phyloP scores from a whole-genome alignment of 2,797 vertebrate species.

The Enteromius anoplus region DNA sequence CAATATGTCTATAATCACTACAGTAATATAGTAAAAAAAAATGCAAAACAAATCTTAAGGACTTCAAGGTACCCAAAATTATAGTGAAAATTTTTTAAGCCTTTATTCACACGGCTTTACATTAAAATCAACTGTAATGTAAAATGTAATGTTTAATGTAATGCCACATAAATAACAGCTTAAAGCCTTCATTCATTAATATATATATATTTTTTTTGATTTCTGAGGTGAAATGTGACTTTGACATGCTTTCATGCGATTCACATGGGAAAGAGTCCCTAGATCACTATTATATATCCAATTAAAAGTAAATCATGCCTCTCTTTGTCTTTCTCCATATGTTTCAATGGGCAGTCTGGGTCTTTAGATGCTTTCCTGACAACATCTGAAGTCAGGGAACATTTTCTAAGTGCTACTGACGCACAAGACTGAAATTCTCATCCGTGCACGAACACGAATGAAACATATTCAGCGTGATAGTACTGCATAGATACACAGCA shows the following conservation, averaged over 20 bases:
- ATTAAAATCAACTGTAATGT: too few relatives aligned
- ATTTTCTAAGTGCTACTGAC: conserved; percentile 56
- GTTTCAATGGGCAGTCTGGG: not conserved
- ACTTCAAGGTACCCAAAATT: not conserved
- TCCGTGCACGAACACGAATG: conserved; percentile 22
- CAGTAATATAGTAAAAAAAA: not conserved
- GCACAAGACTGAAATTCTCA: conserved; percentile 57
- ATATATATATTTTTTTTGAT: too few relatives aligned
- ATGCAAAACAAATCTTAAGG: not conserved
- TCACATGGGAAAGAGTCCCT: not conserved
- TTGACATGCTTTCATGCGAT: not conserved
- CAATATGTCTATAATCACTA: not conserved
- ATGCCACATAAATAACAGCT: too few relatives aligned
- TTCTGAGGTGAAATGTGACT: not conserved
- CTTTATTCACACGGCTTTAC: too few relatives aligned
- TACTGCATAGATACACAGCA: conserved; percentile 37
- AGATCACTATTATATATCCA: not conserved
- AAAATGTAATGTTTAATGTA: too few relatives aligned
- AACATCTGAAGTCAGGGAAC: conserved; percentile 39
- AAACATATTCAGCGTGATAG: conserved; percentile 46
- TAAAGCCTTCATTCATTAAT: not conserved
- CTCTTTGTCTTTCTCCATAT: not conserved
- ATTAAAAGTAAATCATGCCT: not conserved
- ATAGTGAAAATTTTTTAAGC: too few relatives aligned
- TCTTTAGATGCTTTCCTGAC: conserved; percentile 24